Evolutionary conservation across 2,797 vertebrate genomes (phyloP).

Genomic region (Cirrhinus mrigala): DNA sequence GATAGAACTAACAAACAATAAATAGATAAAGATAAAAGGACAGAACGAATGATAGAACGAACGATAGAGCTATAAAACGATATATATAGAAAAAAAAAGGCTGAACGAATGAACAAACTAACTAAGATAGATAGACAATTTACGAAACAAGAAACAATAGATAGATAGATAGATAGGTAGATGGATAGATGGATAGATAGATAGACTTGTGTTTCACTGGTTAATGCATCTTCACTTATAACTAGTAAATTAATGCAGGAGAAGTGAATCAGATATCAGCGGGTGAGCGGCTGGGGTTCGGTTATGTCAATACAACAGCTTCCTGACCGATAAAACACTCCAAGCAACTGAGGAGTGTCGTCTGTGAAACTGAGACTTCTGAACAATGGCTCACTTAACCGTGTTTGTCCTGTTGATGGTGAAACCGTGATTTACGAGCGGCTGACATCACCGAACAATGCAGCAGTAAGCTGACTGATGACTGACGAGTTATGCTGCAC

Average conservation of each 20-base stretch:
- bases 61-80: too few species aligned
- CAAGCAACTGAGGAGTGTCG: neutral
- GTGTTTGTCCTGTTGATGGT: conserved; percentile 19
- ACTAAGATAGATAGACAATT: too few species aligned
- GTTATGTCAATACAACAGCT: neutral
- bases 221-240: neutral
- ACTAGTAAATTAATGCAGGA: neutral
- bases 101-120: too few species aligned
- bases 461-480: neutral
- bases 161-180: too few species aligned
- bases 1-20: too few species aligned
- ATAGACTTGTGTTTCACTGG: too few species aligned
- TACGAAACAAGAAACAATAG: too few species aligned
- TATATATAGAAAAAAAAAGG: too few species aligned
- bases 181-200: neutral
- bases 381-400: conserved; percentile 22
- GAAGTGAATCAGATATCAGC: neutral
- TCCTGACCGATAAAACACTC: neutral
- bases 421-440: neutral
- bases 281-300: neutral
- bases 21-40: too few species aligned
- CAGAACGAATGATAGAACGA: too few species aligned
- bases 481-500: neutral
- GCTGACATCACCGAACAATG: neutral
- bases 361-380: neutral